These are phyloP conservation scores for Gryon sp. DNA, from an alignment of 1,140 invertebrate species.

Conservation along the genomic window DNA sequence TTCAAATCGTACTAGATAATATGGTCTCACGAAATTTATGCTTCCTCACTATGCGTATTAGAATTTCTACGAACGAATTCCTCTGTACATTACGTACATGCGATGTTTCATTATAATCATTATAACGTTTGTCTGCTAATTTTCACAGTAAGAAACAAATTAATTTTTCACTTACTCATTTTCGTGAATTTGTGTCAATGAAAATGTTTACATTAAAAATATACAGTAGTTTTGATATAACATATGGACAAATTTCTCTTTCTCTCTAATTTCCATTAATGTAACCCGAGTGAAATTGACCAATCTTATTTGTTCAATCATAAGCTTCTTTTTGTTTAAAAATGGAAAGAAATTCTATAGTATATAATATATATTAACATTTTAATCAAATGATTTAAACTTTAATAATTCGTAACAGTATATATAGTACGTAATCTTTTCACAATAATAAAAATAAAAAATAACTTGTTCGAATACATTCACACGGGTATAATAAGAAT, in stretches of 20 bases:
- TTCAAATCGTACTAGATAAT: slow-evolving; percentile 56
- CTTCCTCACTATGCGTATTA: slow-evolving; percentile 36
- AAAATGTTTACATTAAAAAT: too few species aligned
- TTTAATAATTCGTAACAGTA: slow-evolving; percentile 32
- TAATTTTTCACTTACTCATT: background rate
- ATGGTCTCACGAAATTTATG: slow-evolving; percentile 64
- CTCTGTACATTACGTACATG: slow-evolving; percentile 45
- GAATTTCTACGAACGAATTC: slow-evolving; percentile 40
- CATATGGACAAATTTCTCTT: too few species aligned
- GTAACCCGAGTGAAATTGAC: slow-evolving; percentile 25
- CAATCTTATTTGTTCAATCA: too few species aligned
- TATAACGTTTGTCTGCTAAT: slow-evolving; percentile 31
- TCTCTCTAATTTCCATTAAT: slow-evolving; percentile 6
- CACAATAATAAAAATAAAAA: background rate
- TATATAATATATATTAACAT: slow-evolving; percentile 12
- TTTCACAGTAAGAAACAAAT: slow-evolving; percentile 27
- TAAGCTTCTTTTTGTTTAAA: background rate
- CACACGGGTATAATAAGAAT: slow-evolving; percentile 1
- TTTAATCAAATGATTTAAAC: slow-evolving; percentile 25
- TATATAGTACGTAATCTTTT: slow-evolving; percentile 1
- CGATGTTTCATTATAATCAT: slow-evolving; percentile 13
- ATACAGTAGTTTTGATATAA: too few species aligned
- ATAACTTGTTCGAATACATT: slow-evolving; percentile 3
- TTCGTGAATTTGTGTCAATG: background rate
- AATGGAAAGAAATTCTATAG: background rate